Evolutionary conservation across 2,888 invertebrate genomes (phyloP).

Genomic region (Latheticus oryzae): DNA sequence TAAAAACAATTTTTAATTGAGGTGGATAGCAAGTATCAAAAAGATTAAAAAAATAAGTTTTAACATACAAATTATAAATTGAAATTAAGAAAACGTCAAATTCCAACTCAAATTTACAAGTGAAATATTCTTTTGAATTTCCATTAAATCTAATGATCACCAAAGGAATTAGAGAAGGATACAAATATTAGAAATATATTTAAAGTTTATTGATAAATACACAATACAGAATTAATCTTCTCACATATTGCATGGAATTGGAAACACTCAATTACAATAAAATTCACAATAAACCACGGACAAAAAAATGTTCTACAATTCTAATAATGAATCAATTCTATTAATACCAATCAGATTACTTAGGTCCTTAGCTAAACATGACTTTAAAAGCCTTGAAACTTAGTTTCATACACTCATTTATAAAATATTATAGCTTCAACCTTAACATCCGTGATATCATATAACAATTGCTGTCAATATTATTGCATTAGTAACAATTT

Average conservation of each 20-base stretch:
- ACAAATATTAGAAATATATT: slow-evolving; percentile 37
- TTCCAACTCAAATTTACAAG: no score
- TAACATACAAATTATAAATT: no score
- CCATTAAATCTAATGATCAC: no score
- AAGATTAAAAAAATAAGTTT: no score
- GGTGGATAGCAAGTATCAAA: no score
- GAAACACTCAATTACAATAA: slow-evolving; percentile 54
- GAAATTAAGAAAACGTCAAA: no score
- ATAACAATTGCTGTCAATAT: slow-evolving; percentile 60
- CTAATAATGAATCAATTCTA: slow-evolving; percentile 40
- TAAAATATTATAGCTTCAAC: slow-evolving; percentile 52
- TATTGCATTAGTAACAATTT: slow-evolving; percentile 59
- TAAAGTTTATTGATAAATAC: slow-evolving; percentile 58
- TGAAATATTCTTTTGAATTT: no score
- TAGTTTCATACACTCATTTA: slow-evolving; percentile 48
- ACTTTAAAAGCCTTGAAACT: slow-evolving; percentile 52
- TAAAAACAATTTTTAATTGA: no score
- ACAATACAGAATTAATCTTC: slow-evolving; percentile 55
- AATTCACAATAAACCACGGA: slow-evolving; percentile 52
- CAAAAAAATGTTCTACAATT: slow-evolving; percentile 46
- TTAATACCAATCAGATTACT: slow-evolving; percentile 43
- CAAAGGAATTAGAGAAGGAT: no score
- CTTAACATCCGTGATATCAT: slow-evolving; percentile 56
- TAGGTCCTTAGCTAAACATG: slow-evolving; percentile 46
- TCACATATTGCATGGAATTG: slow-evolving; percentile 56